phyloP scores from a whole-genome alignment of 2,113 vertebrate species.

The Megalops atlanticus region DNA sequence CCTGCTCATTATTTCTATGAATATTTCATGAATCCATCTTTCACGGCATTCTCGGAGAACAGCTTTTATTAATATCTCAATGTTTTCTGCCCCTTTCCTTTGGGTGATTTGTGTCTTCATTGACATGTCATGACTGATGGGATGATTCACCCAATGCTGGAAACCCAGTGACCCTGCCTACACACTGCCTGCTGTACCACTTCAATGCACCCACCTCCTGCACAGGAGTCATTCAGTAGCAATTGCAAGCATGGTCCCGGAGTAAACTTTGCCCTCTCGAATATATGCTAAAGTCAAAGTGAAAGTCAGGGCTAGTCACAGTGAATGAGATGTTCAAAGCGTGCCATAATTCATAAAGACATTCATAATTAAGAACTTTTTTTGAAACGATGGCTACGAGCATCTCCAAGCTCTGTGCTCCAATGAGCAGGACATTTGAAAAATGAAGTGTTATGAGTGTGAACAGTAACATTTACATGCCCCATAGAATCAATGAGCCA shows the following conservation, averaged over 20 bases:
- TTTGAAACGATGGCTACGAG: too few species aligned
- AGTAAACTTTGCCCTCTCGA: not conserved
- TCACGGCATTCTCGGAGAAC: constrained; percentile 49
- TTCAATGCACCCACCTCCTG: not conserved
- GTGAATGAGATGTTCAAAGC: not conserved
- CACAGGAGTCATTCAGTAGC: constrained; percentile 11
- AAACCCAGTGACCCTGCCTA: not conserved
- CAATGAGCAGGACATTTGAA: too few species aligned
- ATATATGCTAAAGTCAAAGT: not conserved
- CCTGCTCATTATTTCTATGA: constrained; percentile 45
- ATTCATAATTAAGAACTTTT: too few species aligned
- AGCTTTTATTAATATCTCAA: constrained; percentile 52
- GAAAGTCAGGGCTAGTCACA: too few species aligned
- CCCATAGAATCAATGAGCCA: not conserved
- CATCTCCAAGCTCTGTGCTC: too few species aligned
- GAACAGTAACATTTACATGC: not conserved
- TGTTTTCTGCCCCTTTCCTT: constrained; percentile 24
- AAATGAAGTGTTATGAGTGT: not conserved
- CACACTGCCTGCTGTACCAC: not conserved
- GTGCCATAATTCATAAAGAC: too few species aligned
- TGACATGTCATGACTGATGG: constrained; percentile 20
- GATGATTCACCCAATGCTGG: constrained; percentile 15
- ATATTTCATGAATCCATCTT: constrained; percentile 59
- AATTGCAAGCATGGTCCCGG: not conserved
- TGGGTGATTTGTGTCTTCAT: constrained; percentile 35